Conservation (phyloP, 1,140 invertebrate species). For the Mactra quadrangularis region DNA sequence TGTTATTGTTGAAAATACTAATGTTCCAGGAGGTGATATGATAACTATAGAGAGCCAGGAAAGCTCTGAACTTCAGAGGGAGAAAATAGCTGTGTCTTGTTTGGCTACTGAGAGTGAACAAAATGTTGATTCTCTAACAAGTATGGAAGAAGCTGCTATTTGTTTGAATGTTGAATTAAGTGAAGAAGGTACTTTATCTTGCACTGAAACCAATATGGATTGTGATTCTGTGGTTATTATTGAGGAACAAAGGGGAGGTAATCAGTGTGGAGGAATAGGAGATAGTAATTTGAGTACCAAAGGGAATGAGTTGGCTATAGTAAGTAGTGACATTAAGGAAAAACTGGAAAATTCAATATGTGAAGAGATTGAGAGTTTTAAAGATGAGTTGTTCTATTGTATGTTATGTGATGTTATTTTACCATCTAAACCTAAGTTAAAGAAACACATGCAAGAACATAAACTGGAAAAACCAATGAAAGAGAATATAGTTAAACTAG, state of each 20-base stretch:
- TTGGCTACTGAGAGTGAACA: no score
- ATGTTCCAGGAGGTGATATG: no score
- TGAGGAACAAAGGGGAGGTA: not conserved
- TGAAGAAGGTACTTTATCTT: not conserved
- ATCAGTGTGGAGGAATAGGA: not conserved
- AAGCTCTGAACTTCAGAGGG: no score
- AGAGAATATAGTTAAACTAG: conserved; percentile 18
- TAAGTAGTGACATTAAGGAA: no score
- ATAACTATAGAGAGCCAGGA: no score
- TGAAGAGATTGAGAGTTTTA: not conserved
- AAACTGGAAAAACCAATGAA: not conserved
- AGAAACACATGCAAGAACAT: conserved; percentile 21
- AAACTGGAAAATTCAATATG: no score
- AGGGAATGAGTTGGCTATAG: no score
- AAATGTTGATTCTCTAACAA: not conserved
- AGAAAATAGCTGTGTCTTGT: no score
- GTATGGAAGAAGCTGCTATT: not conserved
- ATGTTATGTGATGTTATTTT: conserved; percentile 34
- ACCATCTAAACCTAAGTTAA: conserved; percentile 12
- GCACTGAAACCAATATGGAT: not conserved
- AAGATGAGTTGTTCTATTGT: conserved; percentile 30
- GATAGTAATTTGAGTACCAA: no score
- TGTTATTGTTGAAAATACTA: no score
- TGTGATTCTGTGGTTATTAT: not conserved
- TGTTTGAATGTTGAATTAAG: not conserved